A percentile compares a stretch with the other conserved stretches of the same genome.
These are phyloP conservation scores for Siniperca undulata DNA, from an alignment of 2,797 vertebrate genomes.

Conservation along the genomic window DNA sequence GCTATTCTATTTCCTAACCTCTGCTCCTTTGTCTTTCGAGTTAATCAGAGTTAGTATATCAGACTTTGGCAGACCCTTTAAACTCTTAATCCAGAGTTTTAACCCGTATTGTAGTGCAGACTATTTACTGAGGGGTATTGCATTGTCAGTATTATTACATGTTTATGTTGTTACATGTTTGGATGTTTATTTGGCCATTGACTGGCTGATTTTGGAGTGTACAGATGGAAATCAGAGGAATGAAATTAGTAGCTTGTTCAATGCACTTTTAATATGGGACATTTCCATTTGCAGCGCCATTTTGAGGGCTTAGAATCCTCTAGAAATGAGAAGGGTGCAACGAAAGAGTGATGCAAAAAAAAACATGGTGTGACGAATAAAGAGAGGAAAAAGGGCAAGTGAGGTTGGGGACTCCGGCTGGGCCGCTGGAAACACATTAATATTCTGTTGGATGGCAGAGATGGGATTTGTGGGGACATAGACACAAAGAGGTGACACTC, in stretches of 20 bases:
- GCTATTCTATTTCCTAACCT: slow-evolving; percentile 58
- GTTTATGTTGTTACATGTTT: slow-evolving; percentile 73
- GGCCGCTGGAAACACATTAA: slow-evolving; percentile 54
- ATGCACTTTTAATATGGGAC: slow-evolving; percentile 85
- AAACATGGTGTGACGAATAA: slow-evolving; percentile 22
- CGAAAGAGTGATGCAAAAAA: slow-evolving; percentile 27
- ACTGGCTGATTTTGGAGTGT: slow-evolving; percentile 76
- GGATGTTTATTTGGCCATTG: slow-evolving; percentile 80
- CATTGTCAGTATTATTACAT: slow-evolving; percentile 82
- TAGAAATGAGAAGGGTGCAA: slow-evolving; percentile 55
- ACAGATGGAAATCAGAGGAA: slow-evolving; percentile 73
- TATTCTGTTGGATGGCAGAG: slow-evolving; percentile 32
- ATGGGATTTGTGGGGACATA: slow-evolving; percentile 1
- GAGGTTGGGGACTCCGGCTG: slow-evolving; percentile 62
- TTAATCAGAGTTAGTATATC: slow-evolving; percentile 58
- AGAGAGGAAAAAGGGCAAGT: slow-evolving; percentile 34
- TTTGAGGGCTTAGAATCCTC: slow-evolving; percentile 34
- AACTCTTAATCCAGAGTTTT: slow-evolving; percentile 72
- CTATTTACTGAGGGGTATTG: slow-evolving; percentile 74
- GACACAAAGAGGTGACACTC: slow-evolving; percentile 35
- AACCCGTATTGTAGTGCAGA: slow-evolving; percentile 64
- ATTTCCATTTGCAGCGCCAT: slow-evolving; percentile 67
- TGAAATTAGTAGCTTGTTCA: slow-evolving; percentile 79
- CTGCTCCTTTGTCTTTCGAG: slow-evolving; percentile 54
- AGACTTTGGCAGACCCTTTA: slow-evolving; percentile 57